These are phyloP conservation scores for Diaperis boleti DNA, from an alignment of 2,888 invertebrate species.

Conservation along the genomic window DNA sequence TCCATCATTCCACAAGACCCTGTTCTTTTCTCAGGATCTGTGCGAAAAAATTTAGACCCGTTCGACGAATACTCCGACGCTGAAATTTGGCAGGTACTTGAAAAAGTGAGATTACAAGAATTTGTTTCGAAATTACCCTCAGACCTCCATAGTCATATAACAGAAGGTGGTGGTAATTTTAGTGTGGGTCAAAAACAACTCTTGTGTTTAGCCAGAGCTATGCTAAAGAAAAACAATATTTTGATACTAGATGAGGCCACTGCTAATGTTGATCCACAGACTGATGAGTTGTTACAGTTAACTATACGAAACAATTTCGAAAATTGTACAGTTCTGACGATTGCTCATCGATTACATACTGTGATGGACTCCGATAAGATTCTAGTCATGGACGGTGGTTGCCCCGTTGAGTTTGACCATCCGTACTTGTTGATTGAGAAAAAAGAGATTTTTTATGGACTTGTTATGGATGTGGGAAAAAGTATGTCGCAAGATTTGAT, in stretches of 20 bases:
- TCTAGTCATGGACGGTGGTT: slow-evolving; percentile 81
- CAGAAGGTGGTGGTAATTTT: slow-evolving; percentile 70
- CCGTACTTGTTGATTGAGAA: slow-evolving; percentile 75
- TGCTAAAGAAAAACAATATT: slow-evolving; percentile 60
- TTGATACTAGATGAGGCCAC: slow-evolving; percentile 74
- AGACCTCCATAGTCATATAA: slow-evolving; percentile 75
- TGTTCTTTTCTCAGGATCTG: slow-evolving; percentile 82
- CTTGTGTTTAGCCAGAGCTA: slow-evolving; percentile 73
- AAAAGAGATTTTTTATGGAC: slow-evolving; percentile 46
- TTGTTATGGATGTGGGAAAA: slow-evolving; percentile 36
- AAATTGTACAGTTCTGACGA: slow-evolving; percentile 81
- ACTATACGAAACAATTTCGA: slow-evolving; percentile 79
- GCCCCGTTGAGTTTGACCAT: slow-evolving; percentile 78
- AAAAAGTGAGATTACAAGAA: slow-evolving; percentile 81
- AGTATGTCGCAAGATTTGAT: slow-evolving; percentile 35
- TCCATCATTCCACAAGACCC: slow-evolving; percentile 87
- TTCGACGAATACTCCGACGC: slow-evolving; percentile 81
- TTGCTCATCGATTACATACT: slow-evolving; percentile 84
- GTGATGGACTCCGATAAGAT: slow-evolving; percentile 86
- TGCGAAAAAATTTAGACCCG: slow-evolving; percentile 88
- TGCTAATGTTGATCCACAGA: slow-evolving; percentile 81
- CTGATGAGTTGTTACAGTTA: slow-evolving; percentile 78
- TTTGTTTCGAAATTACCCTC: slow-evolving; percentile 70
- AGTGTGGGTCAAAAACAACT: slow-evolving; percentile 70
- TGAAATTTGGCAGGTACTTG: slow-evolving; percentile 83